Evolutionary conservation across 2,888 invertebrate genomes (phyloP).

Genomic region (Xanthia togata): DNA sequence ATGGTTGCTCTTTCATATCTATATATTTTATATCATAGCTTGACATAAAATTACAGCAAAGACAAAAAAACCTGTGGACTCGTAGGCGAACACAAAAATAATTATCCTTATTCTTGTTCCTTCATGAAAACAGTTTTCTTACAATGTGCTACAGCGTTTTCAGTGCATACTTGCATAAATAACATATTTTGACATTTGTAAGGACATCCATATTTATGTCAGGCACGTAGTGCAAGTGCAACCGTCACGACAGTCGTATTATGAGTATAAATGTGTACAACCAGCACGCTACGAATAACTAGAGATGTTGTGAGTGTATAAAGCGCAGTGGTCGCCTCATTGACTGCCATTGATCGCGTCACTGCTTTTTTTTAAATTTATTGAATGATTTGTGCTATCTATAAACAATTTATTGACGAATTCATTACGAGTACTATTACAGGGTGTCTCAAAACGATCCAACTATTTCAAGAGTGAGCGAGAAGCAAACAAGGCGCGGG

Average conservation of each 20-base stretch:
- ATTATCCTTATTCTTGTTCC: too few relatives aligned
- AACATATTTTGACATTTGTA: background rate
- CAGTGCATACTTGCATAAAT: background rate
- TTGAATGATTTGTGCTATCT: background rate
- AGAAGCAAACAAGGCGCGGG: background rate
- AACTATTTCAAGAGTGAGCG: background rate
- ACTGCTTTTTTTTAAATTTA: constrained; percentile 30
- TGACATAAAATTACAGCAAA: background rate
- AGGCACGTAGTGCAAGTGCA: too few relatives aligned
- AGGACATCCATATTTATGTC: background rate
- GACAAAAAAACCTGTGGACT: background rate
- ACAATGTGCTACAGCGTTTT: background rate
- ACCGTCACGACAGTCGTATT: too few relatives aligned
- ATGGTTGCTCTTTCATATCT: background rate
- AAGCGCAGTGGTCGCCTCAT: too few relatives aligned
- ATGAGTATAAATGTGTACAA: background rate
- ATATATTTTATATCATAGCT: too few relatives aligned
- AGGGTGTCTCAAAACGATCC: background rate
- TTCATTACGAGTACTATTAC: background rate
- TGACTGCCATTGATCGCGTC: background rate
- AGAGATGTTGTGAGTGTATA: background rate
- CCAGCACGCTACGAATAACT: background rate
- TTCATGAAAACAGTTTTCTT: background rate
- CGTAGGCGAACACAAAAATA: background rate
- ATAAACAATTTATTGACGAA: background rate